Evolutionary conservation across 37 sponge, comb jelly and placozoan species (phyloP).

Genomic region (Aplysina aerophoba): DNA sequence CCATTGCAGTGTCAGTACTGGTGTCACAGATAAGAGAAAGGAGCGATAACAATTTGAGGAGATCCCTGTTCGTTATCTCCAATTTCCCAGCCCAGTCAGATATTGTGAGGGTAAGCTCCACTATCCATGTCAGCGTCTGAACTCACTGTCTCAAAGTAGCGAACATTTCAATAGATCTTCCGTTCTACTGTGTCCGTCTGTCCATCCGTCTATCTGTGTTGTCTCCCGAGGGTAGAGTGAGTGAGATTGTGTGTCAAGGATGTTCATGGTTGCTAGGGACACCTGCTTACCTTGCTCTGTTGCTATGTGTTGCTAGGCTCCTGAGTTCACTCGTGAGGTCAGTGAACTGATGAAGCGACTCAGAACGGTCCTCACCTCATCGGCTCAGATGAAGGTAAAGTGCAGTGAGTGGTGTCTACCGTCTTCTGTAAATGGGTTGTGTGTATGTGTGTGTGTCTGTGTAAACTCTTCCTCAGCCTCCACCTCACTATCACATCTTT

Average conservation of each 20-base stretch:
- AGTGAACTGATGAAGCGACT: conserved; percentile 77
- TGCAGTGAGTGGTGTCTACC: no score
- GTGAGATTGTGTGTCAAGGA: no score
- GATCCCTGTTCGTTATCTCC: conserved; percentile 62
- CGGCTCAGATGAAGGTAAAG: conserved; percentile 88
- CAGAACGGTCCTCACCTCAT: conserved; percentile 79
- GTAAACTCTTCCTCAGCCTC: background rate
- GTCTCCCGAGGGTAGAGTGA: no score
- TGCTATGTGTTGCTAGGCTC: conserved; percentile 46
- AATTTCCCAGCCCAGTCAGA: conserved; percentile 32
- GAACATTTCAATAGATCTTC: no score
- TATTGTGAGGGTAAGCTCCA: conserved; percentile 22
- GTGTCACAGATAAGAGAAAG: conserved; percentile 61
- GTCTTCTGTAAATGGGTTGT: background rate
- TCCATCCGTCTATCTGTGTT: no score
- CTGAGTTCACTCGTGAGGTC: conserved; percentile 78
- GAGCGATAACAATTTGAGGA: conserved; percentile 63
- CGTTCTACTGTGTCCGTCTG: no score
- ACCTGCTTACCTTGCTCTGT: background rate
- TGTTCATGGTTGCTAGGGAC: no score
- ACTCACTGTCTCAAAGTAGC: no score
- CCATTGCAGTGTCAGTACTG: conserved; percentile 72
- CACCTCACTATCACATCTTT: background rate
- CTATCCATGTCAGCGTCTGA: no score
- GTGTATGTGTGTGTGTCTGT: conserved; percentile 6